Evolutionary conservation across 2,113 vertebrate species (phyloP).

Genomic region (Tetraodon nigroviridis): DNA sequence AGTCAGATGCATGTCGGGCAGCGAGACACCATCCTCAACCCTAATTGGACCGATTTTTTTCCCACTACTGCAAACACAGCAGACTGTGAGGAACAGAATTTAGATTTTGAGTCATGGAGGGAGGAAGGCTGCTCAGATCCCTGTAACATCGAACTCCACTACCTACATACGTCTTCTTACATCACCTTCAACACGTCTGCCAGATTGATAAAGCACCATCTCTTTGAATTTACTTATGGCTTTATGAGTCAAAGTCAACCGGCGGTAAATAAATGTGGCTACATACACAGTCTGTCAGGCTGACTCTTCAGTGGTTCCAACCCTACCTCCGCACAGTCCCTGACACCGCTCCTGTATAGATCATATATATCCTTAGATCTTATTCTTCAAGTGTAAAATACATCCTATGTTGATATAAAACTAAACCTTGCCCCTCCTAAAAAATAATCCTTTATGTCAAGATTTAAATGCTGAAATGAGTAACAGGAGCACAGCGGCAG

Average conservation of each 20-base stretch:
- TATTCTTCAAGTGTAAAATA: constrained; percentile 41
- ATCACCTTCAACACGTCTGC: constrained; percentile 7
- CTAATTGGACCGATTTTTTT: constrained; percentile 5
- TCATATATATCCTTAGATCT: constrained; percentile 15
- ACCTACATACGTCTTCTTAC: constrained; percentile 1
- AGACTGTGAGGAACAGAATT: constrained; percentile 14
- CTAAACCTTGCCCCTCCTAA: constrained; percentile 29
- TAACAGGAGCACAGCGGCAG: constrained; percentile 58
- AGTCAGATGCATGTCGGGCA: constrained; percentile 9
- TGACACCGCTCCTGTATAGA: constrained; percentile 16
- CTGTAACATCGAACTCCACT: not conserved
- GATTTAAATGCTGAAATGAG: constrained; percentile 58
- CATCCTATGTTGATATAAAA: constrained; percentile 38
- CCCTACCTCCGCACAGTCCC: constrained; percentile 7
- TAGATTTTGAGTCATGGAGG: constrained; percentile 3
- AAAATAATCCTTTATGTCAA: constrained; percentile 61
- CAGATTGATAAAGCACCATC: constrained; percentile 22
- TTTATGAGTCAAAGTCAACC: constrained; percentile 46
- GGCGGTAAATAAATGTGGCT: constrained; percentile 44
- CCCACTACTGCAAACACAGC: constrained; percentile 7
- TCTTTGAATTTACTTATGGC: constrained; percentile 40
- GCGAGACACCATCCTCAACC: constrained; percentile 5
- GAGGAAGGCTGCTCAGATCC: not conserved
- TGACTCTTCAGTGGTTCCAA: constrained; percentile 5
- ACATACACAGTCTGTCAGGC: constrained; percentile 46